These are phyloP conservation scores for Cairina moschata DNA, from an alignment of 2,113 vertebrate genomes.

Conservation along the genomic window DNA sequence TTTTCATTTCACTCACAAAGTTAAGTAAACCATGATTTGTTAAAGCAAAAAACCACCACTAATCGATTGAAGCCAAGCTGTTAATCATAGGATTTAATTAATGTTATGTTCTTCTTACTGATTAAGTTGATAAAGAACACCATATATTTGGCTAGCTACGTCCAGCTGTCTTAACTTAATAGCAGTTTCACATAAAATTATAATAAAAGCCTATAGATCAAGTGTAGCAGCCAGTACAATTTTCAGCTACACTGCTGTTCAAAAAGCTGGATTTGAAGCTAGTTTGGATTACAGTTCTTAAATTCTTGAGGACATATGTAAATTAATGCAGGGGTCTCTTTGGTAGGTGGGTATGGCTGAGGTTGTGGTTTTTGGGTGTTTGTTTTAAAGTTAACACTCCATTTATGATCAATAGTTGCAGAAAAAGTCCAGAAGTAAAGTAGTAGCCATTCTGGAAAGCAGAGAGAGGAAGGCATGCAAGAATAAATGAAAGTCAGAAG, in stretches of 20 bases:
- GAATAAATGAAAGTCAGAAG: slow-evolving; percentile 11
- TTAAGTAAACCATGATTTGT: background rate
- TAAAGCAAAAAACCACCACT: background rate
- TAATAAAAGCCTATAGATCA: background rate
- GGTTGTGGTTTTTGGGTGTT: background rate
- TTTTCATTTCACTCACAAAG: background rate
- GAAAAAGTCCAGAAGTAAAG: background rate
- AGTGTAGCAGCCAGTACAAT: background rate
- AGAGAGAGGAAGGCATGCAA: background rate
- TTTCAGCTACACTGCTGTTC: background rate
- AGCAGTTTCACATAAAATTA: background rate
- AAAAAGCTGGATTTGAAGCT: background rate
- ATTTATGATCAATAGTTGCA: background rate
- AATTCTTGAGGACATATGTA: background rate
- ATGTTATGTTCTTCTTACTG: background rate
- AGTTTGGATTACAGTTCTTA: background rate
- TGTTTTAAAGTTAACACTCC: background rate
- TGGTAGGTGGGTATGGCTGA: background rate
- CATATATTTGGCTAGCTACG: background rate
- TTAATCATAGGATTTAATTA: background rate
- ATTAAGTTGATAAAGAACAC: background rate
- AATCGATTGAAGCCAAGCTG: background rate
- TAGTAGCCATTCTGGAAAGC: background rate
- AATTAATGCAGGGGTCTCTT: background rate
- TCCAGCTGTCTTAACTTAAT: background rate